phyloP scores from a whole-genome alignment of 2,888 invertebrate genomes.

The Phyto melanocephala region DNA sequence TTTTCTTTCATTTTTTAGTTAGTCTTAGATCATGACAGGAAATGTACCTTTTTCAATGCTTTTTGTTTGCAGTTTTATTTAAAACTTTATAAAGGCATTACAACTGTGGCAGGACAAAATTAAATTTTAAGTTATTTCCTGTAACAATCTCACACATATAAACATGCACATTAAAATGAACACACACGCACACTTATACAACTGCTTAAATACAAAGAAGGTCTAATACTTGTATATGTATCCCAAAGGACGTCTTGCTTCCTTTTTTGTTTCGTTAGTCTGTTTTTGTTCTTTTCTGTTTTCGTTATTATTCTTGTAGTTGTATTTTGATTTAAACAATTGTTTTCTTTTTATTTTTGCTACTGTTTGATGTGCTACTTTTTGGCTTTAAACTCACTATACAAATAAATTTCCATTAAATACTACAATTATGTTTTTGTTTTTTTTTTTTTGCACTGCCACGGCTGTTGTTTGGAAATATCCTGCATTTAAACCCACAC shows the following conservation, averaged over 20 bases:
- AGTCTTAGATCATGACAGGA: too few relatives aligned
- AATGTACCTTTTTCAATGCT: not conserved
- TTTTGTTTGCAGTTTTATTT: not conserved
- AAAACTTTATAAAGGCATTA: not conserved
- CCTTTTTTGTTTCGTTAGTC: not conserved
- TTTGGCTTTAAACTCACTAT: not conserved
- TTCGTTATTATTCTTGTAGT: not conserved
- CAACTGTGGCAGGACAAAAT: not conserved
- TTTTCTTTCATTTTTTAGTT: not conserved
- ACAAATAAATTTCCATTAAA: conserved; percentile 2
- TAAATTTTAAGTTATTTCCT: not conserved
- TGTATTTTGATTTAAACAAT: conserved; percentile 19
- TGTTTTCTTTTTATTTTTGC: not conserved
- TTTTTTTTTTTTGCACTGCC: too few relatives aligned
- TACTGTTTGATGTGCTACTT: conserved; percentile 10
- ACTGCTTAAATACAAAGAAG: not conserved
- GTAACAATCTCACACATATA: not conserved
- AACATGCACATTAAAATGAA: not conserved
- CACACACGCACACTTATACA: not conserved
- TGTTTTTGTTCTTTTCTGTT: not conserved
- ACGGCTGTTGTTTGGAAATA: conserved; percentile 6
- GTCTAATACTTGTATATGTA: not conserved
- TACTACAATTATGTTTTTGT: not conserved
- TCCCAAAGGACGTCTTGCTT: conserved; percentile 32
- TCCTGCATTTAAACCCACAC: not conserved